Conservation (phyloP, 2,888 invertebrate genomes). For the Elysia crispata region DNA sequence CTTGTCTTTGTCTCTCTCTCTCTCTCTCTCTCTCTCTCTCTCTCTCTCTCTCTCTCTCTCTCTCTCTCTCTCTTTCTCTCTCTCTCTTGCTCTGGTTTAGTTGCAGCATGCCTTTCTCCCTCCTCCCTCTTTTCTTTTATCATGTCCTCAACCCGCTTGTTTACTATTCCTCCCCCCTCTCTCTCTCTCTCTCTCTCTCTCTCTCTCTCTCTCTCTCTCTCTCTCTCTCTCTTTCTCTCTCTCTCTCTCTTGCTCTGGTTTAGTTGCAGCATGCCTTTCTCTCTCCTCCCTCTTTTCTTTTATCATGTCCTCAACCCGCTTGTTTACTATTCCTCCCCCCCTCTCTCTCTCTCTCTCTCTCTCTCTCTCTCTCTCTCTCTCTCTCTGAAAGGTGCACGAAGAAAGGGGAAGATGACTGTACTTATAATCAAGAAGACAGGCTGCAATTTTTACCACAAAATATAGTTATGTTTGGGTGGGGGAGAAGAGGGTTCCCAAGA, state of each 20-base stretch:
- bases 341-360: not conserved
- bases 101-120: too few species aligned
- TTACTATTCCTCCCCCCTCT: slow-evolving; percentile 19
- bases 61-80: not conserved
- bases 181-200: not conserved
- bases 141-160: not conserved
- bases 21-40: slow-evolving; percentile 32
- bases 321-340: slow-evolving; percentile 11
- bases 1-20: not conserved
- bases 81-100: too few species aligned
- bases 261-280: too few species aligned
- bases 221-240: not conserved
- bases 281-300: not conserved
- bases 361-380: slow-evolving; percentile 30
- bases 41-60: slow-evolving; percentile 15
- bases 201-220: not conserved
- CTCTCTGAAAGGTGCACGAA: not conserved
- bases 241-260: not conserved
- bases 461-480: too few species aligned
- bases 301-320: not conserved
- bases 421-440: too few species aligned
- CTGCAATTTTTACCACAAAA: too few species aligned
- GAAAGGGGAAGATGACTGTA: too few species aligned
- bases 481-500: too few species aligned
- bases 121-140: not conserved